Evolutionary conservation across 2,888 invertebrate genomes (phyloP).

Genomic region (Cantharis rustica): DNA sequence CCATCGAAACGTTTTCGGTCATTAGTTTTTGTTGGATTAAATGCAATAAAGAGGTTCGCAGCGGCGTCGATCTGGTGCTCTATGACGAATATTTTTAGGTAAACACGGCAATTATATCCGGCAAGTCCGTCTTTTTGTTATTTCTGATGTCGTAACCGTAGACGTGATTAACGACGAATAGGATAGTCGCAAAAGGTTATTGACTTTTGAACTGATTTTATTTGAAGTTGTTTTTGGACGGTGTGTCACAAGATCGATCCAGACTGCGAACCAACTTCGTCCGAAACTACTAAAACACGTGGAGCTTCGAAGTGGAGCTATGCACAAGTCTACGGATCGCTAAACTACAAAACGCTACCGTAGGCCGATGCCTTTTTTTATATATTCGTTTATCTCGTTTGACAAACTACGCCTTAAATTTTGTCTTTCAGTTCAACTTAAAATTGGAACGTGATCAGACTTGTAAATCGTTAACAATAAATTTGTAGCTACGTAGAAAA

Average conservation of each 20-base stretch:
- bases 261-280: conserved; percentile 24
- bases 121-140: conserved; percentile 20
- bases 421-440: conserved; percentile 36
- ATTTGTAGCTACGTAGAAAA: not conserved
- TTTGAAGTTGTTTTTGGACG: conserved; percentile 33
- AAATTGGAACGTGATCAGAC: conserved; percentile 39
- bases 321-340: conserved; percentile 26
- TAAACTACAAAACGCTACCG: conserved; percentile 31
- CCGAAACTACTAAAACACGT: conserved; percentile 25
- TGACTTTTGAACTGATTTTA: conserved; percentile 40
- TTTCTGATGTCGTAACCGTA: conserved; percentile 20
- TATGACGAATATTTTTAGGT: conserved; percentile 15
- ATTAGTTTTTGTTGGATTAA: conserved; percentile 12
- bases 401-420: conserved; percentile 27
- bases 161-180: conserved; percentile 26
- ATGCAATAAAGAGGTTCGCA: conserved; percentile 15
- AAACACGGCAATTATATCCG: conserved; percentile 21
- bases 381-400: conserved; percentile 27
- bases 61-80: conserved; percentile 17
- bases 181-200: conserved; percentile 35
- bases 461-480: conserved; percentile 26
- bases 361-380: conserved; percentile 34
- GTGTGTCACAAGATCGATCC: conserved; percentile 34
- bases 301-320: conserved; percentile 21
- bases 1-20: not conserved